Conservation (phyloP, 2,888 invertebrate species). For the Incurvaria masculella region DNA sequence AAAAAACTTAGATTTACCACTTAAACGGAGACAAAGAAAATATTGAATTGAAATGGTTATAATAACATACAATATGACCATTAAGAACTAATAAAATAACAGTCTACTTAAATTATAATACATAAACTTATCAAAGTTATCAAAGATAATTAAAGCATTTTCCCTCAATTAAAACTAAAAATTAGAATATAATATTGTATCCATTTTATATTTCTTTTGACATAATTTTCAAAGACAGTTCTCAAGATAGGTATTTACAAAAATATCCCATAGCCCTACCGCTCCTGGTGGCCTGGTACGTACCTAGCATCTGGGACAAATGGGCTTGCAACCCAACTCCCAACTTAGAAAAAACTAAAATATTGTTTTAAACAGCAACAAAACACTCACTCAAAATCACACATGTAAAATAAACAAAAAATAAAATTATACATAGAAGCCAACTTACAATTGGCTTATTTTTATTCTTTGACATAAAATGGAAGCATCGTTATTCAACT, state of each 20-base stretch:
- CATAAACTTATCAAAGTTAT: constrained; percentile 46
- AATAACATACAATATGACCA: constrained; percentile 25
- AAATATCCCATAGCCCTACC: too few relatives aligned
- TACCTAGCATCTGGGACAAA: too few relatives aligned
- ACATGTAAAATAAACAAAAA: constrained; percentile 42
- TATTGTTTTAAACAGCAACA: constrained; percentile 17
- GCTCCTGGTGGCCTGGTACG: too few relatives aligned
- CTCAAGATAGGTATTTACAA: too few relatives aligned
- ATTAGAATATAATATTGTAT: constrained; percentile 33
- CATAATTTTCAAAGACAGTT: neutral
- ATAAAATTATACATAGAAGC: constrained; percentile 34
- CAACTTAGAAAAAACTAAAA: constrained; percentile 16
- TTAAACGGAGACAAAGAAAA: neutral
- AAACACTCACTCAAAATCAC: constrained; percentile 47
- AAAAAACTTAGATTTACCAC: too few relatives aligned
- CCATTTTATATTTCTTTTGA: neutral
- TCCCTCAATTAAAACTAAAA: constrained; percentile 54
- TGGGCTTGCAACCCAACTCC: too few relatives aligned
- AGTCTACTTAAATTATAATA: constrained; percentile 57
- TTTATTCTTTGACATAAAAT: constrained; percentile 49
- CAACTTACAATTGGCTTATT: constrained; percentile 50
- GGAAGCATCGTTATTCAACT: constrained; percentile 54
- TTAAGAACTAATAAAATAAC: constrained; percentile 53
- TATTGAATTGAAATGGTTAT: neutral
- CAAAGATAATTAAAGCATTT: constrained; percentile 57